Base-by-base conservation (phyloP, 2,797 vertebrate genomes). In the Acipenser oxyrinchus region DNA sequence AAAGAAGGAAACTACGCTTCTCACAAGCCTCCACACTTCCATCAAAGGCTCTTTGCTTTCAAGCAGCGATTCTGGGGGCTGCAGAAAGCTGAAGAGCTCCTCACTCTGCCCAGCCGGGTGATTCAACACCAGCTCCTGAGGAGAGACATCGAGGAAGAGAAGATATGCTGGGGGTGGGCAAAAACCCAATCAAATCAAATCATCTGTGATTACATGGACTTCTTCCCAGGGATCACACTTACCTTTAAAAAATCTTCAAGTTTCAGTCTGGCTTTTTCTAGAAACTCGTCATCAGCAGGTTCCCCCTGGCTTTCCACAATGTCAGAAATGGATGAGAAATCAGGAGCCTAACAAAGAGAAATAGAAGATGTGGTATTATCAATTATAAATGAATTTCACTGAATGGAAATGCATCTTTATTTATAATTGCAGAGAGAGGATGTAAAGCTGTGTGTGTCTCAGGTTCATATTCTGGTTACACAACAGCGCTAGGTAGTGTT, bases 11-110 rank as follows among this genome's bases (percentile, higher is more conserved):
- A 86, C 88, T 74, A 92, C 66, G 11, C 81, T 75, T 0, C 84
- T 85, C 59, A 92, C 79, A 49, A 92, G 73, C 48, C 77, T 74
- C 87, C 88, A 89, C 65, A 90, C 79, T 1, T 85, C 85, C 23
- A 71, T 74, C 2, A 72, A 64, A n/a, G 81, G 72, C 10, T 86
- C 76, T 7, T 87, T 81, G 63, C 86, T 83, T 66, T 74, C 80
- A 65, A 87, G 73, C 66, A 90, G 78, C 66, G 76, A 82, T 48
- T 86, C 81, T 4, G 89, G 77, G 1, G 89, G 87, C 66, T 86
- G 88, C 13, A 92, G 76, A 68, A 92, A 90, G 72, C 84, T 82
- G 71, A 92, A 92, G 48, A 92, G 86, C 1, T 79, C 80, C 63
- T 85, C 76, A 62, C 73, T 87, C 74, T 71, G 78, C 12, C 88